A percentile compares a stretch with the other conserved stretches of the same genome.
Evolutionary conservation across 1,140 invertebrate species (phyloP).

Genomic region (Cylas formicarius): DNA sequence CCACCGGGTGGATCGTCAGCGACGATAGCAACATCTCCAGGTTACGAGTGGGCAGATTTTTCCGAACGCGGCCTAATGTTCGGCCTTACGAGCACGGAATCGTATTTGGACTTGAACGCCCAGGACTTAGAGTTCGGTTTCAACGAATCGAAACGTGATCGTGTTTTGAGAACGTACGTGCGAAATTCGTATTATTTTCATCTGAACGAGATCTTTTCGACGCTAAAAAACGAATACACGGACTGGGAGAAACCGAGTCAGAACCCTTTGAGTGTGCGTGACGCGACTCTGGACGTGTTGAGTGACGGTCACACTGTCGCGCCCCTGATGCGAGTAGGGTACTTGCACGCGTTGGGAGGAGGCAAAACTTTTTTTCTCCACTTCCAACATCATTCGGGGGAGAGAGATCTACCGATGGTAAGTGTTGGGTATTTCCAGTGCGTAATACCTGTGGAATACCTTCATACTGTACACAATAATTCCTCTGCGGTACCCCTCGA

Average conservation of each 20-base stretch:
- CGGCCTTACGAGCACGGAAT: slow-evolving; percentile 62
- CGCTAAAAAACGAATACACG: slow-evolving; percentile 86
- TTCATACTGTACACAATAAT: no score
- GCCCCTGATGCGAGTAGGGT: slow-evolving; percentile 71
- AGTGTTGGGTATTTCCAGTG: slow-evolving; percentile 14
- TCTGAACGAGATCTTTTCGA: slow-evolving; percentile 84
- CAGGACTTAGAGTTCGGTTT: slow-evolving; percentile 76
- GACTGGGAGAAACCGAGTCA: slow-evolving; percentile 78
- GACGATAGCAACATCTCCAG: slow-evolving; percentile 52
- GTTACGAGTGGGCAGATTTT: slow-evolving; percentile 75
- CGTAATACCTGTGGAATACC: no score
- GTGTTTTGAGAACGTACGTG: slow-evolving; percentile 80
- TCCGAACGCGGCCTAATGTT: slow-evolving; percentile 71
- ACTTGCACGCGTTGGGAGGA: slow-evolving; percentile 68
- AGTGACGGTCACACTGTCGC: slow-evolving; percentile 80
- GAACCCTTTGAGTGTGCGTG: slow-evolving; percentile 68
- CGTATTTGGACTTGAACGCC: slow-evolving; percentile 67
- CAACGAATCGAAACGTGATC: slow-evolving; percentile 74
- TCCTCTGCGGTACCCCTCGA: no score
- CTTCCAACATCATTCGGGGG: slow-evolving; percentile 72
- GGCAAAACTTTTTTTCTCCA: slow-evolving; percentile 80
- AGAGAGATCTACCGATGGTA: slow-evolving; percentile 72
- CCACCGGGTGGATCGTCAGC: slow-evolving; percentile 27
- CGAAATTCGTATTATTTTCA: slow-evolving; percentile 83
- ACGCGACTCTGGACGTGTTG: slow-evolving; percentile 68